These are phyloP conservation scores for Melanostigma gelatinosum DNA, from an alignment of 2,113 vertebrate species.

Conservation along the genomic window DNA sequence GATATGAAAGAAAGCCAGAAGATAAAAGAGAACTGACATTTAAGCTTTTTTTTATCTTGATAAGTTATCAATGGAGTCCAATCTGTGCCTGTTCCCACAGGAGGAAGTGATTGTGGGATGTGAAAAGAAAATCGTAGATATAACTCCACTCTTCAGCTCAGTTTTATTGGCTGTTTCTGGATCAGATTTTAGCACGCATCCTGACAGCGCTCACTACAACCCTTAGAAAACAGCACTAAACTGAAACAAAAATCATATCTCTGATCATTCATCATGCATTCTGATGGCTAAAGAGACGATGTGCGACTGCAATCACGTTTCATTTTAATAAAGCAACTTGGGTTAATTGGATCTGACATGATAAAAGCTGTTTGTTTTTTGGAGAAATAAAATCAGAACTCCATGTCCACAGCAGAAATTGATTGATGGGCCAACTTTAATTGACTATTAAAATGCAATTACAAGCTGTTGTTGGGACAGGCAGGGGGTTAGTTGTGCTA, in stretches of 20 bases:
- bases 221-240: slow-evolving; percentile 8
- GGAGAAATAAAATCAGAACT: slow-evolving; percentile 78
- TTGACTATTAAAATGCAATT: slow-evolving; percentile 88
- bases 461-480: slow-evolving; percentile 80
- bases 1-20: slow-evolving; percentile 61
- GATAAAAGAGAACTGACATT: slow-evolving; percentile 70
- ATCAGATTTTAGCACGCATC: slow-evolving; percentile 32
- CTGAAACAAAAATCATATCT: slow-evolving; percentile 30
- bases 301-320: slow-evolving; percentile 2
- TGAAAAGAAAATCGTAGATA: slow-evolving; percentile 56
- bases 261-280: slow-evolving; percentile 27
- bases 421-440: slow-evolving; percentile 85
- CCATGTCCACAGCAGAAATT: slow-evolving; percentile 72
- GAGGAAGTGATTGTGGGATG: slow-evolving; percentile 55
- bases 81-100: slow-evolving; percentile 69
- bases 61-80: slow-evolving; percentile 67
- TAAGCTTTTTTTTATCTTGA: slow-evolving; percentile 69
- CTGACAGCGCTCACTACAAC: slow-evolving; percentile 6
- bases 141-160: slow-evolving; percentile 43
- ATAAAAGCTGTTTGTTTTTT: slow-evolving; percentile 74
- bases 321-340: slow-evolving; percentile 67
- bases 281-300: neutral
- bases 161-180: slow-evolving; percentile 55
- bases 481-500: slow-evolving; percentile 42
- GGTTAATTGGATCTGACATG: slow-evolving; percentile 80